A percentile compares a stretch with the other conserved stretches of the same genome.
These are phyloP conservation scores for Sminthurides bifidus DNA, from an alignment of 1,140 invertebrate genomes.

Conservation along the genomic window DNA sequence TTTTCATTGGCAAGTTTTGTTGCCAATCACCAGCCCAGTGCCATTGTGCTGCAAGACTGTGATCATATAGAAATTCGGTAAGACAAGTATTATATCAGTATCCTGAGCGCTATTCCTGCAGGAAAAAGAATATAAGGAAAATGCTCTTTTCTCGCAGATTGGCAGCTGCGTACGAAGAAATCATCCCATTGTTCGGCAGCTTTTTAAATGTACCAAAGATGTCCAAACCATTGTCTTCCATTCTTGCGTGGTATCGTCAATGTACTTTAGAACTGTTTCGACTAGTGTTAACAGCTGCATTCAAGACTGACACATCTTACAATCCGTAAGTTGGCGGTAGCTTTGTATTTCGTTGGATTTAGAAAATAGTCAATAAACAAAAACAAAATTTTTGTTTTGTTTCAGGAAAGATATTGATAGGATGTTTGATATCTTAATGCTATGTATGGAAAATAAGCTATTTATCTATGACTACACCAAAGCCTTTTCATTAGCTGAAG, in stretches of 20 bases:
- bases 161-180: slow-evolving; percentile 17
- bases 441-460: slow-evolving; percentile 22
- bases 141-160: no score
- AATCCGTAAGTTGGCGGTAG: no score
- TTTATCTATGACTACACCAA: slow-evolving; percentile 30
- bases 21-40: slow-evolving; percentile 36
- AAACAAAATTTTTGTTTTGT: no score
- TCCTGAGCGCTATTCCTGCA: no score
- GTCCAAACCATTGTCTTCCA: background rate
- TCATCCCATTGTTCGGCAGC: background rate
- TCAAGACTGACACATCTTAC: no score
- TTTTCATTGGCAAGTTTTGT: slow-evolving; percentile 38
- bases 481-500: slow-evolving; percentile 21
- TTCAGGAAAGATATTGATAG: slow-evolving; percentile 8
- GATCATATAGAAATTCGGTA: slow-evolving; percentile 14
- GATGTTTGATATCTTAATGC: slow-evolving; percentile 19
- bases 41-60: slow-evolving; percentile 32
- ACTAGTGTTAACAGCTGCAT: slow-evolving; percentile 9
- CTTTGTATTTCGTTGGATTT: no score
- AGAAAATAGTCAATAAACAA: no score
- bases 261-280: slow-evolving; percentile 9
- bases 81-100: background rate
- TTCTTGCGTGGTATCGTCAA: background rate
- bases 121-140: no score
- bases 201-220: background rate